Base-by-base conservation (phyloP, 1,140 invertebrate species). In the Drosophila pseudoobscura region DNA sequence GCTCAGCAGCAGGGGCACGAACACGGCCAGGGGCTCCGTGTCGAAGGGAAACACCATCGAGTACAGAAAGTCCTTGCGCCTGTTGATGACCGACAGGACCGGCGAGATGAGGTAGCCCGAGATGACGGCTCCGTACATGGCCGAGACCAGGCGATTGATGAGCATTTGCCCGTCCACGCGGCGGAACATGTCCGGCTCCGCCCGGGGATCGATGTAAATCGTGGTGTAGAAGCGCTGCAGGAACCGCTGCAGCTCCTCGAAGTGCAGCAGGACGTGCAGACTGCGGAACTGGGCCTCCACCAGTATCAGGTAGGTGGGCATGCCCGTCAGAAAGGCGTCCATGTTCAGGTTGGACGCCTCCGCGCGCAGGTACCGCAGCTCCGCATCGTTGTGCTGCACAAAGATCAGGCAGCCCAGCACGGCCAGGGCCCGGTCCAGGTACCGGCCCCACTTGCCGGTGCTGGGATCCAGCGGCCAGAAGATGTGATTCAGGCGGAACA, bases 261-360 rank as follows among this genome's bases (percentile, higher is more conserved):
- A 61, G 6, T 70, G 52, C 1, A 59, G 2, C 0, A 82, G 53
- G 6, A 74, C 46, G 6, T 84, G 58, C 2, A 75, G 35, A 13
- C 60, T 58, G 0, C 89, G 64, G 17, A 91, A 49, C 26, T 90
- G 79, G 2, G 72, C 68, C 54, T 91, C 89, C n/a, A 91, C 63
- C 2, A 91, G 47, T 9, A 89, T 71, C 46, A 90, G 41, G 53
- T 84, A 91, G 0, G 89, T 88, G 2, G 89, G 89, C 31, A 89
- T 77, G 2, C 89, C 85, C 1, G 79, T 80, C 0, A 91, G 53
- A 39, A 91, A 64, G 1, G 52, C 44, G 53, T 91, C 89, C 24
- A 91, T 4, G 15, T 87, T 77, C 2, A 80, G 6, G 29, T 84
- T 76, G 0, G 52, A 41, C 0, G 54, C 63, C 35, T 89, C 53